Base-by-base conservation (phyloP, 2,113 vertebrate species). In the Turnix velox region DNA sequence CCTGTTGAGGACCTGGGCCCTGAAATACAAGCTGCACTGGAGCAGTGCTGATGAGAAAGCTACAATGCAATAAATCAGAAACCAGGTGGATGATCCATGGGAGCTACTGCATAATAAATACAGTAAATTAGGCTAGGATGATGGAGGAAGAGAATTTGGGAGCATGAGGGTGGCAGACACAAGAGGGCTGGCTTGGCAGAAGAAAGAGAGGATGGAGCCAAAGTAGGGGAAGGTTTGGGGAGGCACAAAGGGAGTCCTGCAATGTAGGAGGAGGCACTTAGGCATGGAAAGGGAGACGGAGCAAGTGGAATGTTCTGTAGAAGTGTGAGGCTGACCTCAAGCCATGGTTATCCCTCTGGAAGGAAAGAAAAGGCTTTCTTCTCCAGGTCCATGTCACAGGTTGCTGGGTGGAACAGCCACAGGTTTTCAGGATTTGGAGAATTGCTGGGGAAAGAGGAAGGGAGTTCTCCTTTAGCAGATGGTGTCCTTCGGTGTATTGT, bases 401-500 rank as follows among this genome's bases (percentile, higher is more conserved):
- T 46, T 46, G 24, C 58, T 66, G 28, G 31, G 52, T n/a, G 18
- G 18, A 22, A 22, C 22, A 86, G 18, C 11, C n/a, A 24, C 8
- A 24, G 39, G 25, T 58, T 19, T 57, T 61, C 20, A 35, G 74
- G 30, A 43, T 58, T 62, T 61, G 40, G 51, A 35, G 42, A 73
- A 57, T 8, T 91, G 31, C 69, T 65, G 74, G 57, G 66, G 48
- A 58, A 30, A 71, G 16, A 22, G 45, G 57, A 33, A 18, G 39
- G 33, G 49, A 37, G 10, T 72, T 74, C 10, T 18, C 27, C 4
- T 7, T 68, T 28, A 51, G 10, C 23, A 33, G 10, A 2, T 52
- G 52, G 28, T 4, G 2, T 20, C 20, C 58, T 62, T 62, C 35
- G n/a, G 10, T 84, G 24, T n/a, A 16, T 69, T 0, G 0, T 43